phyloP scores from a whole-genome alignment of 2,888 invertebrate species.

The Pyrochroa serraticornis region DNA sequence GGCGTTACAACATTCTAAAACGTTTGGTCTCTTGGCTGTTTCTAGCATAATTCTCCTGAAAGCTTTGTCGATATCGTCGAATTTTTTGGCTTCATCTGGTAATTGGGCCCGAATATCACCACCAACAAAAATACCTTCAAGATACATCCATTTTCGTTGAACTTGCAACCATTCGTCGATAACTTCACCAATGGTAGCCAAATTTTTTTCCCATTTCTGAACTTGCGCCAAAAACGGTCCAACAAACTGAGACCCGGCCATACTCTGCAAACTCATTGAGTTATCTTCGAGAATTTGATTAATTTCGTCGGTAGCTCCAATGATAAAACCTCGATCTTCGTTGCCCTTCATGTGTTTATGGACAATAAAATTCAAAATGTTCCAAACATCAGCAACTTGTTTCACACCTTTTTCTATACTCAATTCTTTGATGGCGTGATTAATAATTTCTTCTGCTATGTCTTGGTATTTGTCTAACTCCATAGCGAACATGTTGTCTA shows the following conservation, averaged over 20 bases:
- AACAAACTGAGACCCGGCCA: conserved; percentile 89
- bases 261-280: conserved; percentile 87
- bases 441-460: conserved; percentile 84
- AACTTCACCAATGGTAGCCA: conserved; percentile 83
- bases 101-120: conserved; percentile 86
- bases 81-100: conserved; percentile 88
- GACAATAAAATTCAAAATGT: conserved; percentile 67
- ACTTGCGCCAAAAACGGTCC: conserved; percentile 85
- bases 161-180: conserved; percentile 87
- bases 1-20: conserved; percentile 79
- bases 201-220: conserved; percentile 82
- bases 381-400: conserved; percentile 81
- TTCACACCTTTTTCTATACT: conserved; percentile 88
- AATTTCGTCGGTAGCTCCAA: conserved; percentile 86
- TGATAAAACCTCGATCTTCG: conserved; percentile 76
- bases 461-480: conserved; percentile 86
- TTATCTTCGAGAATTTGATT: conserved; percentile 84
- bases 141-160: conserved; percentile 89
- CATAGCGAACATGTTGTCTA: conserved; percentile 93
- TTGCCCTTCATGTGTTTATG: conserved; percentile 71
- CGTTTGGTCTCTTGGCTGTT: conserved; percentile 78
- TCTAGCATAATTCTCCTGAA: conserved; percentile 87
- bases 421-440: conserved; percentile 87
- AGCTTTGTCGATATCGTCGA: conserved; percentile 84
- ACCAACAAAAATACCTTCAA: conserved; percentile 91